Base-by-base conservation (phyloP, 2,888 invertebrate species). In the Macrosoma leucophasiata region DNA sequence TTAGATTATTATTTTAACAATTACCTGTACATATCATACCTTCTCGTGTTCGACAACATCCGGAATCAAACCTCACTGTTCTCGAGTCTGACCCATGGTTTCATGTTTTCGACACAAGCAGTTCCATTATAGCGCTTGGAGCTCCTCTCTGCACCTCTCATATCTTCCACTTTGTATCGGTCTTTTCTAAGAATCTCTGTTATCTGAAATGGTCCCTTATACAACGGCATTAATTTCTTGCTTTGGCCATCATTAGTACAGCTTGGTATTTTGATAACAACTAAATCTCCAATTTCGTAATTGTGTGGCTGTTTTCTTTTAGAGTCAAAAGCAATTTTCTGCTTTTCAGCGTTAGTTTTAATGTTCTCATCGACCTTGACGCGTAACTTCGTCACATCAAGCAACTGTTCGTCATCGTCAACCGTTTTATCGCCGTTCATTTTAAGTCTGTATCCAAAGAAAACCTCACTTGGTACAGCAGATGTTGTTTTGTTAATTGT, bases 181-280 rank as follows among this genome's bases (percentile, higher is more conserved):
- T 50, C 51, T 3, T 48, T 22, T 1, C 48, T 47, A n/a, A 53
- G 13, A 1, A 44, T 27, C n/a, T 42, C 29, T 13, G 18, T 46
- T 0, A 54, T 13, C 20, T 52, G 46, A 13, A 52, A 52, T 4
- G 53, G 53, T 0, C 49, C 51, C 18, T 50, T 50, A 13, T 27
- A 52, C 2, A 44, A 3, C 0, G 50, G 49, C 34, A 54, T 29
- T 7, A 52, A 13, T 13, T 52, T 54, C 0, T 40, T 48, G 25
- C 52, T 54, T 17, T 46, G 39, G 0, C 50, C 52, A 4, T 54
- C 50, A 39, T 52, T 50, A 6, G 38, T 18, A 0, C 41, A 38
- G 26, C 48, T 49, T 3, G 45, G 41, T 6, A 50, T 43, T 41
- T 47, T 54, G 1, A 51, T 12, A 0, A 54, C 36, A 0, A 54